Percentiles rank a stretch among this genome's conserved stretches.
phyloP scores from a whole-genome alignment of 2,888 invertebrate genomes.

The Hetaerina titia region DNA sequence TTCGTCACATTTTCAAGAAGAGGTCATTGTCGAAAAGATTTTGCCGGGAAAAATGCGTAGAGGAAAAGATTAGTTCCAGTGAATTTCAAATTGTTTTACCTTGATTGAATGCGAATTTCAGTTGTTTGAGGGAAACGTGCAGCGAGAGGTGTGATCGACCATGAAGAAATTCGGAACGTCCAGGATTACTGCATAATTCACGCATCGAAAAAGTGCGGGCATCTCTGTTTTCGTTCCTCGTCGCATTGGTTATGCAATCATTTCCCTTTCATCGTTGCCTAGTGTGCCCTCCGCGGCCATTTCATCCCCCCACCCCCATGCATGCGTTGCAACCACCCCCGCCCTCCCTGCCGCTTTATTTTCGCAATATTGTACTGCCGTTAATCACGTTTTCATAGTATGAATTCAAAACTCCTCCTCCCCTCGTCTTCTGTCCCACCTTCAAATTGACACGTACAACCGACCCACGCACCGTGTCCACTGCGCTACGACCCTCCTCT shows the following conservation, averaged over 20 bases:
- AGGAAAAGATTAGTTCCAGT: too few relatives aligned
- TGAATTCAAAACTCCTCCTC: conserved; percentile 24
- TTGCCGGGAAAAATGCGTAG: too few relatives aligned
- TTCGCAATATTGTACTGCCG: conserved; percentile 55
- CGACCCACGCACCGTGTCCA: background rate
- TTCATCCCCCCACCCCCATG: background rate
- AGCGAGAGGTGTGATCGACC: background rate
- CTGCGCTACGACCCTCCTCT: background rate
- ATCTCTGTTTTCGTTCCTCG: background rate
- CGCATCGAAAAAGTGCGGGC: background rate
- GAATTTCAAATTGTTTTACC: too few relatives aligned
- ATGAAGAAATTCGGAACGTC: background rate
- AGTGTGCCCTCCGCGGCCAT: background rate
- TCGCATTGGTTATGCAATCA: background rate
- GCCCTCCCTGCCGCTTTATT: background rate
- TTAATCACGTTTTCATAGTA: conserved; percentile 60
- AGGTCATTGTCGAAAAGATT: too few relatives aligned
- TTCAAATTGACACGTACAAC: background rate
- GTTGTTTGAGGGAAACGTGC: background rate
- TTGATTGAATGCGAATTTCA: background rate
- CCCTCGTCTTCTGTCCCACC: background rate
- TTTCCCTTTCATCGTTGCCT: background rate
- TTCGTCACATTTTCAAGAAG: too few relatives aligned
- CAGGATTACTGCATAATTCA: background rate
- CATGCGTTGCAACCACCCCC: background rate